These are phyloP conservation scores for Mustela lutreola DNA, from an alignment of 2,113 vertebrate species.

Conservation along the genomic window DNA sequence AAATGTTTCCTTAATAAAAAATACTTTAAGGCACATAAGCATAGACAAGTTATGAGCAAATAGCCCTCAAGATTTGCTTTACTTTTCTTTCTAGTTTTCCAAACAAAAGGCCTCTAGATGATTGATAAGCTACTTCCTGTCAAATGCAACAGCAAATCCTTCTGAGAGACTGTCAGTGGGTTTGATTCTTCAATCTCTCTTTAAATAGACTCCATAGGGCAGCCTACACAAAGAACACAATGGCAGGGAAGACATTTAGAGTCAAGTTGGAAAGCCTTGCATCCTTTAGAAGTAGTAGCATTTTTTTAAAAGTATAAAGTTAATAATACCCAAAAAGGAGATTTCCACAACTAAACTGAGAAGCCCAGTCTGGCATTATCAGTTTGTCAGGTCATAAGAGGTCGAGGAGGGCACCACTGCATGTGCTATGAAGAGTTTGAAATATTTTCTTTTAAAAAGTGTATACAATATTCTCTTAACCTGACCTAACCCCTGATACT, in stretches of 20 bases:
- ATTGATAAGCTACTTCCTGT: conserved; percentile 66
- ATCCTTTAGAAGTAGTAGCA: conserved; percentile 56
- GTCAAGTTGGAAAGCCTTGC: neutral
- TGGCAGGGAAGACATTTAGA: conserved; percentile 59
- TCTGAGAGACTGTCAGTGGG: conserved; percentile 45
- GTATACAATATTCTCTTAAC: conserved; percentile 68
- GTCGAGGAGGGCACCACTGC: conserved; percentile 51
- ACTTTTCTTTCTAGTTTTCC: conserved; percentile 55
- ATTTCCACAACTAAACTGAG: conserved; percentile 58
- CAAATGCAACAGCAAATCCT: conserved; percentile 50
- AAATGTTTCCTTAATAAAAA: conserved; percentile 28
- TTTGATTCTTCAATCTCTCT: conserved; percentile 62
- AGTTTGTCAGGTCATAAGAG: conserved; percentile 55
- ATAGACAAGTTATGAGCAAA: conserved; percentile 29
- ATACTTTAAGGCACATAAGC: conserved; percentile 17
- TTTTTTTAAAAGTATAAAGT: conserved; percentile 29
- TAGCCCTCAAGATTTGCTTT: neutral
- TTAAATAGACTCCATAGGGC: conserved; percentile 64
- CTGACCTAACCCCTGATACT: conserved; percentile 63
- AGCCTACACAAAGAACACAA: conserved; percentile 68
- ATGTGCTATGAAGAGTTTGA: conserved; percentile 53
- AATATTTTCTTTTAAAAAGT: conserved; percentile 69
- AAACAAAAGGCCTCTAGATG: conserved; percentile 53
- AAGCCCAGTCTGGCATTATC: conserved; percentile 59
- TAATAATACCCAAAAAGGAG: conserved; percentile 68